Percentiles rank a stretch among this genome's conserved stretches.
Conservation (phyloP, 2,113 vertebrate species). For the Rynchops niger region DNA sequence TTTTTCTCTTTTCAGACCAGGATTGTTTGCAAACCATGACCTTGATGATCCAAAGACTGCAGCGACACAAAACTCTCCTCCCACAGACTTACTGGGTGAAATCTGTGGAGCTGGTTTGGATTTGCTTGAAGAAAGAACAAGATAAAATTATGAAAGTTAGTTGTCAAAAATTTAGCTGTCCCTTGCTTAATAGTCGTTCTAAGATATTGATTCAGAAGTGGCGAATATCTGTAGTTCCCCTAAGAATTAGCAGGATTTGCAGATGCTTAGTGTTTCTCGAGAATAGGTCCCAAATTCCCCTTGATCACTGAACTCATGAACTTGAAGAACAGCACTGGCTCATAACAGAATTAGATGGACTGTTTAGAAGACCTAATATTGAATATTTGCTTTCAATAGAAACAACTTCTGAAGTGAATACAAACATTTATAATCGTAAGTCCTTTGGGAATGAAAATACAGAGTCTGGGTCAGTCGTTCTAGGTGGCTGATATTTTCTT, state of each 20-base stretch:
- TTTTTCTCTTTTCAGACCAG: conserved; percentile 95
- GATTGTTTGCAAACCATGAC: conserved; percentile 96
- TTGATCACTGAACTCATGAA: background rate
- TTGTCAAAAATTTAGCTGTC: background rate
- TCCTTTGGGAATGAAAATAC: conserved; percentile 18
- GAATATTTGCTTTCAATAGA: background rate
- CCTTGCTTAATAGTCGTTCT: background rate
- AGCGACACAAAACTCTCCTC: conserved; percentile 95
- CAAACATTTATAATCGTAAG: background rate
- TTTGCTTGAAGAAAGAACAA: conserved; percentile 85
- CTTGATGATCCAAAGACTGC: conserved; percentile 90
- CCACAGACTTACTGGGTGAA: conserved; percentile 94
- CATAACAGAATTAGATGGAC: background rate
- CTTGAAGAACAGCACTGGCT: background rate
- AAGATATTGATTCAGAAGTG: background rate
- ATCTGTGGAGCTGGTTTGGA: conserved; percentile 93
- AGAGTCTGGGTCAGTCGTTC: conserved; percentile 4
- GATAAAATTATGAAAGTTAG: conserved; percentile 13
- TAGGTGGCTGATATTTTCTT: background rate
- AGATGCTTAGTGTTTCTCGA: background rate
- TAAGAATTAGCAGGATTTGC: background rate
- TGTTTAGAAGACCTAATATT: background rate
- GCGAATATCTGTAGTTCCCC: background rate
- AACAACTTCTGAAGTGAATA: background rate
- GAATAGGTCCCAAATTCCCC: background rate